These are phyloP conservation scores for Phalacrocorax brasilianus DNA, from an alignment of 2,113 vertebrate genomes.

Conservation along the genomic window DNA sequence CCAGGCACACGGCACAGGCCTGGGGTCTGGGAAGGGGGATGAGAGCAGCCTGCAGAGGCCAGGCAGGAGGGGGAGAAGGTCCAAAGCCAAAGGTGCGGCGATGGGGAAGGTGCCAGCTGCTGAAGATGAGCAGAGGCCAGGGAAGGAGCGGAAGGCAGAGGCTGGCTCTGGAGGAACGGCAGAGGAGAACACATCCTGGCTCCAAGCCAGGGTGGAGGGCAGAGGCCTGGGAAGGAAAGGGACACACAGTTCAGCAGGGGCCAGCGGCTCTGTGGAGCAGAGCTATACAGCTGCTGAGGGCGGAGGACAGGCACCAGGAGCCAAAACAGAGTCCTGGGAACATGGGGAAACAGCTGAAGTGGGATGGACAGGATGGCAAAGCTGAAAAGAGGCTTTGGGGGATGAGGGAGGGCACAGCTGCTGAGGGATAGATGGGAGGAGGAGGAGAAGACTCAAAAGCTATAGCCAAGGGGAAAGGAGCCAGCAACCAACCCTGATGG, in stretches of 20 bases:
- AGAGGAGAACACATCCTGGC: background rate
- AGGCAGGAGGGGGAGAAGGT: fast-evolving
- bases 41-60: no score
- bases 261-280: background rate
- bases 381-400: background rate
- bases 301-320: fast-evolving
- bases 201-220: background rate
- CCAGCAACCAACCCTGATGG: background rate
- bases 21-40: background rate
- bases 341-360: background rate
- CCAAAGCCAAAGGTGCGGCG: fast-evolving
- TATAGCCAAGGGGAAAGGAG: background rate
- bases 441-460: background rate
- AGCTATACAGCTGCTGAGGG: background rate
- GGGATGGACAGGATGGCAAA: background rate
- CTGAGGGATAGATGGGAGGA: background rate
- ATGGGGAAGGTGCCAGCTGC: background rate
- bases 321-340: background rate
- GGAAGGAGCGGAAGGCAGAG: background rate
- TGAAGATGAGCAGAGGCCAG: background rate
- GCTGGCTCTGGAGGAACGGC: background rate
- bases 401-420: background rate
- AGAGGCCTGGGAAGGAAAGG: background rate
- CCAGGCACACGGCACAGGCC: fast-evolving
- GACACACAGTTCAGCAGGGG: fast-evolving